Evolutionary conservation across 2,888 invertebrate genomes (phyloP).

Genomic region (Caradrina clavipalpis): DNA sequence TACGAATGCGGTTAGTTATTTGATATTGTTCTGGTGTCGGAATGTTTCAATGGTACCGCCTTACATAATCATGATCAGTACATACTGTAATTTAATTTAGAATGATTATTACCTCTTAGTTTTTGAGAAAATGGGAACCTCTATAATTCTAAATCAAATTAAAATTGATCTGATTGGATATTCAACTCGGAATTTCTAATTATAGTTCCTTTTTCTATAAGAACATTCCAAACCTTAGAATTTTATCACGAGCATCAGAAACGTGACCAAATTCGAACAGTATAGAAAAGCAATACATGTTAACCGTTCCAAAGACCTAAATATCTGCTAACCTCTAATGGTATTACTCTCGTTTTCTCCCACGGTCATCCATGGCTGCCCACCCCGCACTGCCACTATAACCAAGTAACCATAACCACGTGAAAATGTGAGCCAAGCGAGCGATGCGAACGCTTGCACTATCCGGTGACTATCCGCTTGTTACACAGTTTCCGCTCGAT

Average conservation of each 20-base stretch:
- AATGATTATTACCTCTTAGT: slow-evolving; percentile 24
- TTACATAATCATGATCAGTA: slow-evolving; percentile 32
- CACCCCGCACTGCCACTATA: slow-evolving; percentile 73
- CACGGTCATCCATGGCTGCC: slow-evolving; percentile 83
- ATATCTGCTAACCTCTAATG: slow-evolving; percentile 52
- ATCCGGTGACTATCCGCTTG: slow-evolving; percentile 70
- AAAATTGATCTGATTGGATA: neutral
- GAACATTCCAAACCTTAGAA: neutral
- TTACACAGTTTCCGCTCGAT: slow-evolving; percentile 61
- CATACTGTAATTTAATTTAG: slow-evolving; percentile 19
- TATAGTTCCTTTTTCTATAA: too few relatives aligned
- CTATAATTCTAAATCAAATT: neutral
- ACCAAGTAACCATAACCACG: slow-evolving; percentile 65
- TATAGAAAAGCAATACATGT: slow-evolving; percentile 21
- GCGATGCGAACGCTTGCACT: slow-evolving; percentile 47
- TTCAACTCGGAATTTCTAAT: too few relatives aligned
- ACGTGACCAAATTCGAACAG: slow-evolving; percentile 11
- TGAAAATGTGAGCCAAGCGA: slow-evolving; percentile 61
- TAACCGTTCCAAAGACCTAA: slow-evolving; percentile 51
- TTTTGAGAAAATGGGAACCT: neutral
- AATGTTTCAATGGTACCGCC: slow-evolving; percentile 12
- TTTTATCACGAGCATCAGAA: neutral
- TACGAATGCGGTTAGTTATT: slow-evolving; percentile 36
- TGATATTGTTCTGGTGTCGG: slow-evolving; percentile 45
- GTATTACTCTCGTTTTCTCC: slow-evolving; percentile 85